Base-by-base conservation (phyloP, 1,140 invertebrate genomes). In the Cataglyphis hispanica region DNA sequence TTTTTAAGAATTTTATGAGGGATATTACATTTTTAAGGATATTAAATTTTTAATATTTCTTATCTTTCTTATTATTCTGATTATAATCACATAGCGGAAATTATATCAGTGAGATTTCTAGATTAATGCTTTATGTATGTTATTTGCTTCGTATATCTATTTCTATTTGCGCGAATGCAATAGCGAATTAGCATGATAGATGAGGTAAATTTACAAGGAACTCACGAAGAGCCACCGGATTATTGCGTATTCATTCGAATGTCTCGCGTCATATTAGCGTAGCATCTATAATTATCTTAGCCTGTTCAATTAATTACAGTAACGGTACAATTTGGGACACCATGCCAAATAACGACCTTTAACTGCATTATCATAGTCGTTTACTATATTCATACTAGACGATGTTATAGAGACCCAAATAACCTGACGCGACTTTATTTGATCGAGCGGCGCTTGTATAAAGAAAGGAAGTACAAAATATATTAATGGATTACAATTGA, bases 161-260 rank as follows among this genome's bases (percentile, higher is more conserved):
- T 83, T 83, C 78, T 40, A 25, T 46, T 81, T n/a, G 53, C 22
- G 37, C 16, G 37, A 53, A 27, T 58, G 50, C 66, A 70, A 53
- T 58, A 7, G n/a, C 78, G 56, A 72, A 60, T 81, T 43, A 58
- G 19, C 66, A 37, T 72, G 66, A 83, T 72, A 43, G 67, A 83
- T 83, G 37, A 61, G 53, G 37, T 53, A 13, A 40, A 83, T 74
- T 83, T 83, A 74, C 67, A 83, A 83, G 67, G 25, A 83, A 60
- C 46, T 63, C n/a, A 60, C 34, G 50, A 81, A 83, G 46, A 50
- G 53, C 56, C 43, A 25, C 37, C 25, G 67, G 78, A 83, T 83
- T 74, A 83, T 83, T 83, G 67, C 78, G 40, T 83, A 83, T 83
- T 83, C 40, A 83, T 83, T 46, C 8, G 40, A 83, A 83, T 83